Evolutionary conservation across 2,113 vertebrate genomes (phyloP).

Genomic region (Bos javanicus): DNA sequence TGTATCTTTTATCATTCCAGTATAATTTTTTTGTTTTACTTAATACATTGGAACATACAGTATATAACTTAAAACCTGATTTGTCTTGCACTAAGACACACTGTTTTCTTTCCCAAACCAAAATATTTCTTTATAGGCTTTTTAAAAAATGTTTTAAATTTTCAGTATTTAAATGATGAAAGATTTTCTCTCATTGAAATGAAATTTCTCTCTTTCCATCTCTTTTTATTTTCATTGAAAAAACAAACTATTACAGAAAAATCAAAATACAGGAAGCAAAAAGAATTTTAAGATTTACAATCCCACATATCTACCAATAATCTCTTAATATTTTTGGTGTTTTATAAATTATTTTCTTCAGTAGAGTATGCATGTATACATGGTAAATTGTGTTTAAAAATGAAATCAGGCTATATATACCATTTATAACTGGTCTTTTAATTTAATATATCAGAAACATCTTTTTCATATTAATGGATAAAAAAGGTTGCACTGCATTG

Average conservation of each 20-base stretch:
- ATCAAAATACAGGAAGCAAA: not conserved
- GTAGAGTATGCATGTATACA: rapidly evolving
- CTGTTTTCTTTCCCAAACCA: not conserved
- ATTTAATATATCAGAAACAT: not conserved
- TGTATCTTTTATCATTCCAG: not conserved
- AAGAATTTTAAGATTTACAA: not conserved
- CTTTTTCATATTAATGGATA: not conserved
- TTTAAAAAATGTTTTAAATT: not conserved
- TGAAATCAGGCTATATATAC: not conserved
- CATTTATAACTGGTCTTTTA: not conserved
- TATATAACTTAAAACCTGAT: not conserved
- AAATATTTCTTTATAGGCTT: not conserved
- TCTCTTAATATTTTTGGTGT: not conserved
- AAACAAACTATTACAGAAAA: not conserved
- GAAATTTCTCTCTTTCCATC: not conserved
- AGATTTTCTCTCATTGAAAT: not conserved
- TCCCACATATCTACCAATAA: not conserved
- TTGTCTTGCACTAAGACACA: not conserved
- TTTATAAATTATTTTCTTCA: not conserved
- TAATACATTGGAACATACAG: not conserved
- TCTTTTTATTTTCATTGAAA: not conserved
- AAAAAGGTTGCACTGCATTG: not conserved
- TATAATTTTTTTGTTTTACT: not conserved
- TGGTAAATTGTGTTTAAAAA: not conserved
- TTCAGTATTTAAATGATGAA: not conserved